Base-by-base conservation (phyloP, 2,113 vertebrate genomes). In the Willisornis vidua region DNA sequence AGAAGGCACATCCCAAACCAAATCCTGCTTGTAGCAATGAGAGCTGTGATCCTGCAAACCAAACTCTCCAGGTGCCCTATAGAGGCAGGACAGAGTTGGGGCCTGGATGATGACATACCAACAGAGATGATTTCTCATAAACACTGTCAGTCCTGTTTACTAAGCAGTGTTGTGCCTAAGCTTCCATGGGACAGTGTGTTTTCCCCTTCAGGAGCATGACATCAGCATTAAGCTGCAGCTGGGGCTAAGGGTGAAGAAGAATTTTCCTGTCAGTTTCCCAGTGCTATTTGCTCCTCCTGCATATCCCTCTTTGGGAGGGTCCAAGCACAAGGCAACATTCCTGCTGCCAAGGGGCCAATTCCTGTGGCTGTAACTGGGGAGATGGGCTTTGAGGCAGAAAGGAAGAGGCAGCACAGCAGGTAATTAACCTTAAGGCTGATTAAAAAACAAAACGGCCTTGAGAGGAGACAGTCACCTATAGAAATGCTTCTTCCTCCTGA, bases 11-110 rank as follows among this genome's bases (percentile, higher is more conserved):
- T 57, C 33, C n/a, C 31, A 33, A 39, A 58, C 4, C 18, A 31
- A 11, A 28, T 4, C 2, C 0, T 16, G 12, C 49, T 49, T 48
- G 4, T 33, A 37, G 11, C 24, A 41, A 0, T 13, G 10, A 25
- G 24, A 59, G 54, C 7, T 39, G 22, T 14, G 24, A 54, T 49
- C 28, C 10, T 25, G 57, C n/a, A 66, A 19, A 9, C 29, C 7
- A 10, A 10, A 35, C 29, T n/a, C 8, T 15, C 20, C 33, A 3
- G 5, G 35, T 46, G 35, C 26, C 43, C 51, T 19, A 19, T 25
- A 51, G 17, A 39, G 41, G 65, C 8, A 39, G 58, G 48, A 43
- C 15, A 48, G 35, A 49, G 45, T 2, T 45, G 9, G 4, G 39
- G 35, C 13, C 14, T 59, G 55, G 23, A 12, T 29, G 16, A 72